Evolutionary conservation across 2,113 vertebrate genomes (phyloP).

Genomic region (Vidua macroura): DNA sequence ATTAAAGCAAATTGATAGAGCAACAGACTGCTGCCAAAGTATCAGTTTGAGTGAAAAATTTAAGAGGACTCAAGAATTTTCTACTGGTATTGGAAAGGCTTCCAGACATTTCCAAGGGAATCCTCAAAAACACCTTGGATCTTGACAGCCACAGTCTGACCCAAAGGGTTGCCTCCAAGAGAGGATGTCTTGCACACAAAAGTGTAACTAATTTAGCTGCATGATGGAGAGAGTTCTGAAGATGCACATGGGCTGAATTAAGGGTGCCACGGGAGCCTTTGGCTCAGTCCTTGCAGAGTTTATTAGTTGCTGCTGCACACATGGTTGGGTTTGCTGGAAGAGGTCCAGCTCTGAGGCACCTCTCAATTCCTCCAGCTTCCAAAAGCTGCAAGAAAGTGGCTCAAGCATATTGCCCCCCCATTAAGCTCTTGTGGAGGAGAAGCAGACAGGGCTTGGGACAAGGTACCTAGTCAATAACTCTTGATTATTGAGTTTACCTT

Average conservation of each 20-base stretch:
- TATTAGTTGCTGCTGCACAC: conserved; percentile 55
- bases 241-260: conserved; percentile 64
- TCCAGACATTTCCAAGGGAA: neutral
- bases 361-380: conserved; percentile 3
- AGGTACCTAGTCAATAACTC: neutral
- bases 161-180: neutral
- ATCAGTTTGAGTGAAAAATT: neutral
- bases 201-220: conserved; percentile 21
- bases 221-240: conserved; percentile 15
- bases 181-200: neutral
- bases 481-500: conserved; percentile 41
- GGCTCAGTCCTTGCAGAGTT: conserved; percentile 32
- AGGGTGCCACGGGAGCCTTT: neutral
- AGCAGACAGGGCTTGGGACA: neutral
- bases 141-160: neutral
- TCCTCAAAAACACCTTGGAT: neutral
- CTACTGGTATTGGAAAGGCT: conserved; percentile 22
- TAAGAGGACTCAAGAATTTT: conserved; percentile 42
- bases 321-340: conserved; percentile 46
- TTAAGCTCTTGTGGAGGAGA: conserved; percentile 17
- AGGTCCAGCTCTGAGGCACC: conserved; percentile 51
- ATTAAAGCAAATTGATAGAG: neutral
- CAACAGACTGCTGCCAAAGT: neutral
- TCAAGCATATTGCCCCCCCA: neutral
- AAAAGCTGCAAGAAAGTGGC: conserved; percentile 24